Evolutionary conservation across 2,113 vertebrate genomes (phyloP).

Genomic region (Zapornia atra): DNA sequence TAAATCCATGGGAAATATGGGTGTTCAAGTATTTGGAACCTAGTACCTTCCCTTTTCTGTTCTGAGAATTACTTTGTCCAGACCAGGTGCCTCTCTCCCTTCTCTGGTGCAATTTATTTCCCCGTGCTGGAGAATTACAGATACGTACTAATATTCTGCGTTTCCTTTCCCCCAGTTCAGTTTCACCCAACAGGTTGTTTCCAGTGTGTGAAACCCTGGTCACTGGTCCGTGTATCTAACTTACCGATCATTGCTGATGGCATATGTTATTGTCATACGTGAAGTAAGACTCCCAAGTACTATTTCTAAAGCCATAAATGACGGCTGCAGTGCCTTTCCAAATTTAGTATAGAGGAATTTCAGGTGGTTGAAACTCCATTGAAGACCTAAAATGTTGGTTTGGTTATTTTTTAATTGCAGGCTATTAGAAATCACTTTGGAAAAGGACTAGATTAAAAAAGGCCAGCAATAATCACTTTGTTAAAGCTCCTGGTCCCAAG

Average conservation of each 20-base stretch:
- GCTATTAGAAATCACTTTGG: neutral
- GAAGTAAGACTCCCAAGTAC: neutral
- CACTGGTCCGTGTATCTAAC: neutral
- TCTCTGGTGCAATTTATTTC: neutral
- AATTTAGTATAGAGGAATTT: neutral
- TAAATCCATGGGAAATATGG: neutral
- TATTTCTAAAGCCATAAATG: neutral
- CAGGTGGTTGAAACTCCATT: neutral
- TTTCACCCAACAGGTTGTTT: neutral
- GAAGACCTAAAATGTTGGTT: neutral
- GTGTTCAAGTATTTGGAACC: neutral
- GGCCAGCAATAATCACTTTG: neutral
- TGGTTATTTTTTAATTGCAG: neutral
- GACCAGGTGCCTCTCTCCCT: neutral
- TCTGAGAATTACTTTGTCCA: neutral
- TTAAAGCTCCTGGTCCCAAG: neutral
- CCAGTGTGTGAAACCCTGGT: neutral
- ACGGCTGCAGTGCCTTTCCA: neutral
- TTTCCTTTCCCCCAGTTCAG: neutral
- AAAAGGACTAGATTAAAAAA: neutral
- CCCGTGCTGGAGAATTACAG: neutral
- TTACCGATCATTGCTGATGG: neutral
- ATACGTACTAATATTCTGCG: neutral
- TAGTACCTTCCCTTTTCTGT: neutral
- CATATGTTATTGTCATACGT: neutral